phyloP scores from a whole-genome alignment of 2,888 invertebrate genomes.

The Perizoma affinitatum region DNA sequence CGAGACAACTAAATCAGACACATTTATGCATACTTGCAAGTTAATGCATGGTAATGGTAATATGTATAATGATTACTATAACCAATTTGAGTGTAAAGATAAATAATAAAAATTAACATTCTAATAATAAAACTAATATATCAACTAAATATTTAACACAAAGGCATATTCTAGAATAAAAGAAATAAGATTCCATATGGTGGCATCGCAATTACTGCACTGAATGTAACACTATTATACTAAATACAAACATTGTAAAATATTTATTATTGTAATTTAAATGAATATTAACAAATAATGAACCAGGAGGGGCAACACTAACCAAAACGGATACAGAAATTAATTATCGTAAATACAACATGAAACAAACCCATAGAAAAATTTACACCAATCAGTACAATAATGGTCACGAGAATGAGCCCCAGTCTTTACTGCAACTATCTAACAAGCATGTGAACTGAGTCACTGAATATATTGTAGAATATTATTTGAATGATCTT shows the following conservation, averaged over 20 bases:
- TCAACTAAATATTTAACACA: slow-evolving; percentile 81
- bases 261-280: slow-evolving; percentile 39
- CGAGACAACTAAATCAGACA: slow-evolving; percentile 21
- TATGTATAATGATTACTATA: slow-evolving; percentile 56
- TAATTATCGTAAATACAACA: slow-evolving; percentile 53
- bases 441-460: slow-evolving; percentile 34
- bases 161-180: slow-evolving; percentile 72
- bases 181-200: slow-evolving; percentile 69
- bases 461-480: slow-evolving; percentile 11
- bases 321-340: slow-evolving; percentile 32
- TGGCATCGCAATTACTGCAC: slow-evolving; percentile 56
- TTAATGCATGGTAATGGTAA: slow-evolving; percentile 34
- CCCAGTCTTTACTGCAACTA: slow-evolving; percentile 66
- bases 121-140: slow-evolving; percentile 73
- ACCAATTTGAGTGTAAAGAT: slow-evolving; percentile 78
- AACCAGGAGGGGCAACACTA: slow-evolving; percentile 33
- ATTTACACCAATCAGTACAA: slow-evolving; percentile 80
- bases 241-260: slow-evolving; percentile 32
- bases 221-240: slow-evolving; percentile 50
- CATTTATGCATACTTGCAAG: slow-evolving; percentile 58
- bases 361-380: slow-evolving; percentile 80
- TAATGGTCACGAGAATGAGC: slow-evolving; percentile 66
- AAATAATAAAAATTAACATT: slow-evolving; percentile 78
- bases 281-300: slow-evolving; percentile 49
- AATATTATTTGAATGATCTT: slow-evolving; percentile 14